A percentile compares a stretch with the other conserved stretches of the same genome.
Evolutionary conservation across 1,140 invertebrate species (phyloP).

Genomic region (Agraylea sexmaculata): DNA sequence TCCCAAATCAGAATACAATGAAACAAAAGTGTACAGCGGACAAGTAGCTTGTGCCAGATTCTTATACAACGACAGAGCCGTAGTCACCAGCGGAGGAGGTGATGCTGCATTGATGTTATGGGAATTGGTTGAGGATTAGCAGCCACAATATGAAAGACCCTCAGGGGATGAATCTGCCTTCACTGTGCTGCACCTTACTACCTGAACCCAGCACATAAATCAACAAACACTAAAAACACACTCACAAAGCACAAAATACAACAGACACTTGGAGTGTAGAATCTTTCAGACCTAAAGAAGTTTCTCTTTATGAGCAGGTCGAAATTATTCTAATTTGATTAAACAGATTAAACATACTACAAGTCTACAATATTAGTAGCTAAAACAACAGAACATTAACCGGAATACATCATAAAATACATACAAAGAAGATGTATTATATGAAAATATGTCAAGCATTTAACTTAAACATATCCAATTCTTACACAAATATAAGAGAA

Average conservation of each 20-base stretch:
- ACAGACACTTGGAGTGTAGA: background rate
- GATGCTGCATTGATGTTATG: slow-evolving; percentile 88
- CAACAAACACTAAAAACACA: slow-evolving; percentile 4
- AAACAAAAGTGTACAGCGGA: slow-evolving; percentile 81
- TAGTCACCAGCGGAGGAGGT: slow-evolving; percentile 81
- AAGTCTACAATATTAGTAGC: too few species aligned
- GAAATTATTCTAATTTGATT: slow-evolving; percentile 3
- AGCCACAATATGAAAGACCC: slow-evolving; percentile 27
- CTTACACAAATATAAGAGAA: too few species aligned
- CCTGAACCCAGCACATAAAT: slow-evolving; percentile 6
- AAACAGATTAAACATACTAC: too few species aligned
- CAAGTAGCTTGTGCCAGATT: slow-evolving; percentile 72
- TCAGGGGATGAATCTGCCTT: slow-evolving; percentile 30
- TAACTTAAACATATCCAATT: too few species aligned
- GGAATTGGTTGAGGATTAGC: slow-evolving; percentile 72
- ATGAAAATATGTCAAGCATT: too few species aligned
- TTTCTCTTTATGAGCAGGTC: background rate
- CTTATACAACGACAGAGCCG: slow-evolving; percentile 71
- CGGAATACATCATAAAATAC: too few species aligned
- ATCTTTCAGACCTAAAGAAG: slow-evolving; percentile 7
- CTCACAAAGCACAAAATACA: slow-evolving; percentile 1
- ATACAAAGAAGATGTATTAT: too few species aligned
- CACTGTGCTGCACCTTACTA: slow-evolving; percentile 27
- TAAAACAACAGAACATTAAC: too few species aligned
- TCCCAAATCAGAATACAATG: slow-evolving; percentile 74